Percentiles rank a stretch among this genome's conserved stretches.
phyloP scores from a whole-genome alignment of 2,797 vertebrate genomes.

The Phrynocephalus vlangalii region DNA sequence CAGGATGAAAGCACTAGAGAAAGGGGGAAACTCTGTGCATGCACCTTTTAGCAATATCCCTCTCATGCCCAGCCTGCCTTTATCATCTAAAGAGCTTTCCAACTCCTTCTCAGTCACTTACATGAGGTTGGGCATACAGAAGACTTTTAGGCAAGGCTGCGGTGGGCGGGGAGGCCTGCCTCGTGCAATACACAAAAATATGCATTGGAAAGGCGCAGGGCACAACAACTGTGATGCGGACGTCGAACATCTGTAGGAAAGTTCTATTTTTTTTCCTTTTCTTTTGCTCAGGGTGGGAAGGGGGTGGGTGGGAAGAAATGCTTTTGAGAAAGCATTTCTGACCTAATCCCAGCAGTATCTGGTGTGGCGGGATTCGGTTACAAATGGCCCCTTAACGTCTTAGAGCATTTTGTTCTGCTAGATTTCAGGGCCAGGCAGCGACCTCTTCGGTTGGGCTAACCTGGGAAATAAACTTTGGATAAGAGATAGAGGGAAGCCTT shows the following conservation, averaged over 20 bases:
- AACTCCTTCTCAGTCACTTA: accelerated
- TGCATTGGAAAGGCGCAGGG: constrained; percentile 65
- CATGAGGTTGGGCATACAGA: accelerated
- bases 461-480: constrained; percentile 73
- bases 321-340: constrained; percentile 77
- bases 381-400: constrained; percentile 76
- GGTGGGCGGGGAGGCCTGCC: neutral
- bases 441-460: constrained; percentile 72
- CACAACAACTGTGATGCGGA: constrained; percentile 74
- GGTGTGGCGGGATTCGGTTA: constrained; percentile 77
- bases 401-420: constrained; percentile 76
- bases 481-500: constrained; percentile 65
- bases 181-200: constrained; percentile 63
- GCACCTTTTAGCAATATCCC: neutral
- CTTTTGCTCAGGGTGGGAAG: neutral
- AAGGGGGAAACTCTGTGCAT: too few species aligned
- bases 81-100: neutral
- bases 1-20: neutral
- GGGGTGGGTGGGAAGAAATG: constrained; percentile 58
- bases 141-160: neutral
- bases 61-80: neutral
- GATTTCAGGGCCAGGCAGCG: constrained; percentile 68
- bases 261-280: neutral
- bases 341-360: constrained; percentile 78
- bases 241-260: constrained; percentile 73